phyloP scores from a whole-genome alignment of 2,113 vertebrate genomes.

The Miniopterus natalensis region DNA sequence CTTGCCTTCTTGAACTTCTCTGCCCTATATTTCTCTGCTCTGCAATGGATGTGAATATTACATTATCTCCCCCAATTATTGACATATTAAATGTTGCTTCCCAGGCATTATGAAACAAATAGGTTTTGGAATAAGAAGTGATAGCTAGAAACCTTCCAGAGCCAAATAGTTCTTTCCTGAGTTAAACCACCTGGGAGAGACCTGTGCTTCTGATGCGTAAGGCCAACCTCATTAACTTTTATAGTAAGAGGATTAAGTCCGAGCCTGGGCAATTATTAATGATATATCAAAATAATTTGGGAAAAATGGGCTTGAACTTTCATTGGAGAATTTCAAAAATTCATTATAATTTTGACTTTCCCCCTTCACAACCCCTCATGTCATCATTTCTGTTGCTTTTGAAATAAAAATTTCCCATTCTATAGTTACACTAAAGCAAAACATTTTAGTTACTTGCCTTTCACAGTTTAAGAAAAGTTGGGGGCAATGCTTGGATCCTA shows the following conservation, averaged over 20 bases:
- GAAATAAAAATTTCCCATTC: not conserved
- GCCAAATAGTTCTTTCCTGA: not conserved
- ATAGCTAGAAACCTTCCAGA: not conserved
- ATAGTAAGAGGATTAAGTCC: not conserved
- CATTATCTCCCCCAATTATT: not conserved
- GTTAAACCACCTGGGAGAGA: not conserved
- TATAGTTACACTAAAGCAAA: not conserved
- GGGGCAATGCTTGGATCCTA: not conserved
- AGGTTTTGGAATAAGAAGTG: not conserved
- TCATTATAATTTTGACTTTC: not conserved
- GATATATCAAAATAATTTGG: conserved; percentile 24
- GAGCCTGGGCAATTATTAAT: not conserved
- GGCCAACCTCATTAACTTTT: not conserved
- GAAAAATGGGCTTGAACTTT: not conserved
- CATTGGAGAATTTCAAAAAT: conserved; percentile 14
- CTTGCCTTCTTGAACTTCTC: not conserved
- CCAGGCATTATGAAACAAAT: not conserved
- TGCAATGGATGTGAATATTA: not conserved
- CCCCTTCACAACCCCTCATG: not conserved
- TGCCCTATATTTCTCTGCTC: not conserved
- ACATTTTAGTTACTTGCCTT: not conserved
- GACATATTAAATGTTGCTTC: not conserved
- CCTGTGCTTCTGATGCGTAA: not conserved
- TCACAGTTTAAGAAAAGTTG: not conserved
- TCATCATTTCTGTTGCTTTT: not conserved